Evolutionary conservation across 53 echinoderm and acorn worm genomes (phyloP).

Genomic region (Zoroaster sp.): DNA sequence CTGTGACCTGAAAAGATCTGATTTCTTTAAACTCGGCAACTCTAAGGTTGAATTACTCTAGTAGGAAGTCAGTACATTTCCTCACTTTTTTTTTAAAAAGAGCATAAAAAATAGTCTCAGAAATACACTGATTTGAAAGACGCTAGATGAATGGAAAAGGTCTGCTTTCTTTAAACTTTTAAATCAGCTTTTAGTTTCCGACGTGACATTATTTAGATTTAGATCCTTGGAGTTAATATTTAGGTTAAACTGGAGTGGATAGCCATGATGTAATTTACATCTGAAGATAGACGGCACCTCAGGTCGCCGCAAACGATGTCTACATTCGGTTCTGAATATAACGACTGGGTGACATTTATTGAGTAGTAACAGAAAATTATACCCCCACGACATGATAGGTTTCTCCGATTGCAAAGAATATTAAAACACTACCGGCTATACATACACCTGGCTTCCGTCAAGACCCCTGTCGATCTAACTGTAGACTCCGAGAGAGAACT

Average conservation of each 20-base stretch:
- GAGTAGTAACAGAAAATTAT: background rate
- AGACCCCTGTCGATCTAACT: background rate
- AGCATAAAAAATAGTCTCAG: no score
- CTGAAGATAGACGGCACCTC: background rate
- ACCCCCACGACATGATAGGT: background rate
- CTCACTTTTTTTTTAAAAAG: no score
- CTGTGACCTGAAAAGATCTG: no score
- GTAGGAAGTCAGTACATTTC: no score
- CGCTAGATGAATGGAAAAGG: no score
- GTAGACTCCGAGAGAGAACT: background rate
- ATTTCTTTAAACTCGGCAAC: no score
- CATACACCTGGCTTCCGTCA: background rate
- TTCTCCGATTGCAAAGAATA: background rate
- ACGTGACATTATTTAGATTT: no score
- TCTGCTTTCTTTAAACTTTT: no score
- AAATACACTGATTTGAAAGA: no score
- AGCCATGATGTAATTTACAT: background rate
- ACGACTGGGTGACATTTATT: background rate
- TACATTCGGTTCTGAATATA: background rate
- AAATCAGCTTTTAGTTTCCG: no score
- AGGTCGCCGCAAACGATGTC: background rate
- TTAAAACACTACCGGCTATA: background rate
- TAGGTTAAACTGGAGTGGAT: background rate
- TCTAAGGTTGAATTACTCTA: no score
- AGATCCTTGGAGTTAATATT: no score